Evolutionary conservation across 2,113 vertebrate genomes (phyloP).

Genomic region (Ammodytes marinus): DNA sequence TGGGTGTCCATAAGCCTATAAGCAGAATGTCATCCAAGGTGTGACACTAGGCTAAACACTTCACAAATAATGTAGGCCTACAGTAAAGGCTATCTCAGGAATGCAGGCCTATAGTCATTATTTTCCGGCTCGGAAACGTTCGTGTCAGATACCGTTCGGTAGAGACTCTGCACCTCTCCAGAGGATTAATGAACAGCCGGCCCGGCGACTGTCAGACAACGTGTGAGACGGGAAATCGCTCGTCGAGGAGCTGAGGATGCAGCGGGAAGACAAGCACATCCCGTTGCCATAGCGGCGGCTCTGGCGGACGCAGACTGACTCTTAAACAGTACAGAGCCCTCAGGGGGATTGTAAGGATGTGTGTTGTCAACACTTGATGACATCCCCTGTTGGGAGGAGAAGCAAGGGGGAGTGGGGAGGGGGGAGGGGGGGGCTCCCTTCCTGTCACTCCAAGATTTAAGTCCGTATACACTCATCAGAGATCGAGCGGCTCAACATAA

Average conservation of each 20-base stretch:
- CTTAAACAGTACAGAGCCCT: conserved; percentile 62
- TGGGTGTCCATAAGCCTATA: neutral
- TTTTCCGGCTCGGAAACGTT: conserved; percentile 31
- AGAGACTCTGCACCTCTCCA: neutral
- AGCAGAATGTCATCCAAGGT: neutral
- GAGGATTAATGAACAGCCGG: conserved; percentile 28
- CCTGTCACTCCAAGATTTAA: conserved; percentile 39
- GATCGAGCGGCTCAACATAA: conserved; percentile 26
- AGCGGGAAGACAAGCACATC: conserved; percentile 70
- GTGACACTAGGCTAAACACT: neutral
- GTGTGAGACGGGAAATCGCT: conserved; percentile 66
- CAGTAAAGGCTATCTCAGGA: neutral
- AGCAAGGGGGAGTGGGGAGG: neutral
- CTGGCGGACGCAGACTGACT: conserved; percentile 78
- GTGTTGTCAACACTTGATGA: conserved; percentile 77
- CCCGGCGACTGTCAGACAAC: conserved; percentile 55
- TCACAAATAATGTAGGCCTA: neutral
- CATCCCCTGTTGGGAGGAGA: conserved; percentile 52
- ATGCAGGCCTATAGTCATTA: conserved; percentile 13
- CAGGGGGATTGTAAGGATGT: conserved; percentile 65
- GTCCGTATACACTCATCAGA: conserved; percentile 20
- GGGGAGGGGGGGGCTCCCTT: neutral
- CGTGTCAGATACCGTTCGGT: conserved; percentile 20
- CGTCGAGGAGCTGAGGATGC: conserved; percentile 59
- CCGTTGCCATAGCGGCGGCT: conserved; percentile 81